Evolutionary conservation across 2,888 invertebrate species (phyloP).

Genomic region (Heliconius erato): DNA sequence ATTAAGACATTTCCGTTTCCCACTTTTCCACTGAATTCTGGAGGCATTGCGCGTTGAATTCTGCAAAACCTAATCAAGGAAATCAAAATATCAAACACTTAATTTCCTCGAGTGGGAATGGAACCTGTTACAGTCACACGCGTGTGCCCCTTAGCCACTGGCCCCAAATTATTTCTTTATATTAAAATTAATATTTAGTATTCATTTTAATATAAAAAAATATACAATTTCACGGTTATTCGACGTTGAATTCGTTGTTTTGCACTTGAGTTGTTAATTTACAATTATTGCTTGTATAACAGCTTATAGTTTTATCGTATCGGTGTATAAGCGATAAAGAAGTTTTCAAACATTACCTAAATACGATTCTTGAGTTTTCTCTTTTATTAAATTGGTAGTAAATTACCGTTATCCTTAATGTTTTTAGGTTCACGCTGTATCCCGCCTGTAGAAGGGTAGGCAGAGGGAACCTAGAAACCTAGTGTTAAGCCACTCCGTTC

Average conservation of each 20-base stretch:
- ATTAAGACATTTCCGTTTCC: too few relatives aligned
- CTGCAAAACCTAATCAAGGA: too few relatives aligned
- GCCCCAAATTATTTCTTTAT: too few relatives aligned
- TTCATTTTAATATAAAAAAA: background rate
- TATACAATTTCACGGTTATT: conserved; percentile 27
- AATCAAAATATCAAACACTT: too few relatives aligned
- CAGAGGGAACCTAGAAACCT: background rate
- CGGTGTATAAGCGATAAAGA: conserved; percentile 40
- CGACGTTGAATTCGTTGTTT: conserved; percentile 12
- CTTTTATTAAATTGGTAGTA: background rate
- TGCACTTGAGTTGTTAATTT: conserved; percentile 22
- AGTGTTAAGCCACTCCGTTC: too few relatives aligned
- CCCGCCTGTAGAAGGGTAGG: background rate
- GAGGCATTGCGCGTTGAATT: too few relatives aligned
- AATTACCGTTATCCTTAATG: background rate
- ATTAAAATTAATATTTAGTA: too few relatives aligned
- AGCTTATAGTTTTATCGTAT: conserved; percentile 44
- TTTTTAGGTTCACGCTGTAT: background rate
- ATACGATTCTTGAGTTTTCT: background rate
- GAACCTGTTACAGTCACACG: background rate
- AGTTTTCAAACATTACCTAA: conserved; percentile 20
- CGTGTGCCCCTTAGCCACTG: too few relatives aligned
- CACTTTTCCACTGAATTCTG: too few relatives aligned
- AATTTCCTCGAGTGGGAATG: background rate
- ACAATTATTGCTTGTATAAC: conserved; percentile 44